phyloP scores from a whole-genome alignment of 2,888 invertebrate genomes.

The Cheilosia soror region DNA sequence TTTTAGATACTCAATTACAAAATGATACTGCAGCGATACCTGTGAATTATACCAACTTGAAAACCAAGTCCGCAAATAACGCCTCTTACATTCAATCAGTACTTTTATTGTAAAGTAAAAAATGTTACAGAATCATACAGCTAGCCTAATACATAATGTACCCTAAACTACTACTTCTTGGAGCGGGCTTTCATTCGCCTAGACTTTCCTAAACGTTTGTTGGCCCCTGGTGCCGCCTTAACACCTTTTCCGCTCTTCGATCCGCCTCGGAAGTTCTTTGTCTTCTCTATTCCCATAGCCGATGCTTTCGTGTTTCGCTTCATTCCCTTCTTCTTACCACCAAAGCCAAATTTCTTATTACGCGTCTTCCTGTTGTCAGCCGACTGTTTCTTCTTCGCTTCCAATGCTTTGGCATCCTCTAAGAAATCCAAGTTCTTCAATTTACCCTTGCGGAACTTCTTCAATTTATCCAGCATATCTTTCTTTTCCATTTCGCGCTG shows the following conservation, averaged over 20 bases:
- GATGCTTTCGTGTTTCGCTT: slow-evolving; percentile 95
- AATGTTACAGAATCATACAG: slow-evolving; percentile 26
- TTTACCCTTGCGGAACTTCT: slow-evolving; percentile 95
- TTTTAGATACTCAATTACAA: no score
- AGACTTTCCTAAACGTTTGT: slow-evolving; percentile 86
- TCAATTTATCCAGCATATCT: slow-evolving; percentile 95
- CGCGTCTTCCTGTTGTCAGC: slow-evolving; percentile 87
- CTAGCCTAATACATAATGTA: slow-evolving; percentile 17
- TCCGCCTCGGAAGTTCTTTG: slow-evolving; percentile 78
- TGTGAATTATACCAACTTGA: background rate
- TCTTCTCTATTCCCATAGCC: slow-evolving; percentile 81
- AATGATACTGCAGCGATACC: no score
- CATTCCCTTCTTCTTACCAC: slow-evolving; percentile 95
- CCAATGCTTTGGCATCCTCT: slow-evolving; percentile 86
- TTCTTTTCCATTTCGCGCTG: slow-evolving; percentile 95
- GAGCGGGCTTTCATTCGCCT: slow-evolving; percentile 82
- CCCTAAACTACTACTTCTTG: slow-evolving; percentile 77
- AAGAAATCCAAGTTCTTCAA: slow-evolving; percentile 92
- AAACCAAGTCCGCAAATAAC: background rate
- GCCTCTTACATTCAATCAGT: slow-evolving; percentile 1
- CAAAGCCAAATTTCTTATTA: slow-evolving; percentile 96
- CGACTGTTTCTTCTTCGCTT: slow-evolving; percentile 81
- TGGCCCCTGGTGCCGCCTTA: slow-evolving; percentile 81
- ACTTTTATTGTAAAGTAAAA: slow-evolving; percentile 50
- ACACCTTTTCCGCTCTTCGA: slow-evolving; percentile 76